A percentile compares a stretch with the other conserved stretches of the same genome.
Evolutionary conservation across 2,888 invertebrate species (phyloP).

Genomic region (Bibio marci): DNA sequence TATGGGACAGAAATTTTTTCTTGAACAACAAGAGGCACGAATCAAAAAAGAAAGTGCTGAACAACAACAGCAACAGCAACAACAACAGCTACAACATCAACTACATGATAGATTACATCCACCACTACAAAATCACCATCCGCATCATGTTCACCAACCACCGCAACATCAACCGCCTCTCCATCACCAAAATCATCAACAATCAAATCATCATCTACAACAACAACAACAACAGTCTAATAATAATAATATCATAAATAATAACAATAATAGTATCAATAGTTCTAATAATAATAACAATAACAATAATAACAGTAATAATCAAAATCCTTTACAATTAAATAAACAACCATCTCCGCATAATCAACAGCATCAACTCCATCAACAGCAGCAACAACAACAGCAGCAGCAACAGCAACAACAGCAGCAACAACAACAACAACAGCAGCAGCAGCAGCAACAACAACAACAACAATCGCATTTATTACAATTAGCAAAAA

Average conservation of each 20-base stretch:
- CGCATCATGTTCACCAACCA: conserved; percentile 35
- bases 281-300: conserved; percentile 27
- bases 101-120: conserved; percentile 34
- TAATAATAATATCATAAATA: conserved; percentile 13
- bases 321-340: too few relatives aligned
- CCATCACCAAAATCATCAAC: conserved; percentile 21
- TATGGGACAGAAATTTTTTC: conserved; percentile 57
- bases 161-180: conserved; percentile 27
- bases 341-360: too few relatives aligned
- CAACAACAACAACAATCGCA: conserved; percentile 24
- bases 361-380: conserved; percentile 16
- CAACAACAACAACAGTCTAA: conserved; percentile 26
- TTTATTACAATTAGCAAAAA: conserved; percentile 21
- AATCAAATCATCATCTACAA: conserved; percentile 26
- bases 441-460: conserved; percentile 16
- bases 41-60: conserved; percentile 47
- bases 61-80: conserved; percentile 36
- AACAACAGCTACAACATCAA: conserved; percentile 28
- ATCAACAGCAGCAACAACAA: conserved; percentile 17
- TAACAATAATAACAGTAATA: conserved; percentile 21
- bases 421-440: conserved; percentile 21
- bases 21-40: conserved; percentile 65
- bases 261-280: conserved; percentile 26
- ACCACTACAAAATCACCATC: conserved; percentile 33
- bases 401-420: conserved; percentile 17